Percentiles rank a stretch among this genome's conserved stretches.
Conservation (phyloP, 2,113 vertebrate species). For the Hydrolagus affinis region DNA sequence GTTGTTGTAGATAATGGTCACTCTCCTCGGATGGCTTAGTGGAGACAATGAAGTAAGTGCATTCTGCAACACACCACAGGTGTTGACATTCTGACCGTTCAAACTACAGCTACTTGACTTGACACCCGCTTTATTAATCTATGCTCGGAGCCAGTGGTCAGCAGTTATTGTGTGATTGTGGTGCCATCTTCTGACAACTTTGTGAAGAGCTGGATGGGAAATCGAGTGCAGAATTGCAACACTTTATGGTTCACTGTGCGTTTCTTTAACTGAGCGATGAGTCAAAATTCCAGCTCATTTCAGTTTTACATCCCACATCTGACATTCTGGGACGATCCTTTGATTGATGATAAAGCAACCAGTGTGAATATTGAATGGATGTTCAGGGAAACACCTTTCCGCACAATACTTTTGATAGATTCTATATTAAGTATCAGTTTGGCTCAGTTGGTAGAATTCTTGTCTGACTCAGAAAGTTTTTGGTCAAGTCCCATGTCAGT, state of each 20-base stretch:
- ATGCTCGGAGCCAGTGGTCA: background rate
- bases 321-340: background rate
- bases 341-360: too few relatives aligned
- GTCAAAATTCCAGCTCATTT: background rate
- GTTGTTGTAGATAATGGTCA: background rate
- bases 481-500: too few relatives aligned
- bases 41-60: background rate
- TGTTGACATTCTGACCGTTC: background rate
- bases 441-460: too few relatives aligned
- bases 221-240: background rate
- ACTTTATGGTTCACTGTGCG: background rate
- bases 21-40: background rate
- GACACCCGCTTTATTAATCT: background rate
- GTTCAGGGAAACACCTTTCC: too few relatives aligned
- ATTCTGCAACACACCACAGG: background rate
- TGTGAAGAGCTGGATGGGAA: slow-evolving; percentile 5
- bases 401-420: too few relatives aligned
- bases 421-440: too few relatives aligned
- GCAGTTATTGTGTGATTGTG: background rate
- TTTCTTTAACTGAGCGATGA: background rate
- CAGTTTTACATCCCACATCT: background rate
- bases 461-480: too few relatives aligned
- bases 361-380: too few relatives aligned
- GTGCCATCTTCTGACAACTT: slow-evolving; percentile 28
- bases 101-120: background rate